Conservation (phyloP, 2,113 vertebrate species). For the Dasyornis broadbenti region DNA sequence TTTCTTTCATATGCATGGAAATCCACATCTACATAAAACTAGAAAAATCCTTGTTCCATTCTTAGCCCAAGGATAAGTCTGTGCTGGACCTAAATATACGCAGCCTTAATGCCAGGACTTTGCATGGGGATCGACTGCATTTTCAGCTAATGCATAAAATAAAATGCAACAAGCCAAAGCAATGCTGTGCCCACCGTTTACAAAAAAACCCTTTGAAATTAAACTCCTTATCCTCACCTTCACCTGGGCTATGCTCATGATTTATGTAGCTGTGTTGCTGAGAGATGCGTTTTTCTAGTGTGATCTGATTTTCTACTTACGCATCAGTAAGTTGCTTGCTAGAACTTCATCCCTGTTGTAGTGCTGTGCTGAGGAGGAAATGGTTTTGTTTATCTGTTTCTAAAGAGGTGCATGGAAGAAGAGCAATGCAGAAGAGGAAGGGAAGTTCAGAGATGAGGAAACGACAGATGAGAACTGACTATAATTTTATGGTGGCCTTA, state of each 20-base stretch:
- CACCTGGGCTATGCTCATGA: not conserved
- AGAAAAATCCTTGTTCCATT: not conserved
- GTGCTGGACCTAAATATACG: not conserved
- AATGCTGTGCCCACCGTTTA: not conserved
- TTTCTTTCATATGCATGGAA: not conserved
- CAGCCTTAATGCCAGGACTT: not conserved
- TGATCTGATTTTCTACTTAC: not conserved
- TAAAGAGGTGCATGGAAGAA: not conserved
- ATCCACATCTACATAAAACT: not conserved
- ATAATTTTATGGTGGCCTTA: not conserved
- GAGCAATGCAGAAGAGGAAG: not conserved
- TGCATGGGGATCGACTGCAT: not conserved
- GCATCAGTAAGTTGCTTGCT: not conserved
- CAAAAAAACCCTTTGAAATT: not conserved
- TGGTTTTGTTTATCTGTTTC: not conserved
- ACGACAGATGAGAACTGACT: not conserved
- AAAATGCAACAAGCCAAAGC: not conserved
- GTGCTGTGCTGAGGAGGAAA: not conserved
- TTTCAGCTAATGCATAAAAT: not conserved
- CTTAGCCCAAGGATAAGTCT: not conserved
- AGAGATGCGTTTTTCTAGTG: not conserved
- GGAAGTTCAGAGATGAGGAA: not conserved
- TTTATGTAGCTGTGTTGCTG: not conserved
- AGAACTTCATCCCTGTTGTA: not conserved
- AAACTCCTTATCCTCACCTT: constrained; percentile 14